Evolutionary conservation across 2,888 invertebrate species (phyloP).

Genomic region (Macropis europaea): DNA sequence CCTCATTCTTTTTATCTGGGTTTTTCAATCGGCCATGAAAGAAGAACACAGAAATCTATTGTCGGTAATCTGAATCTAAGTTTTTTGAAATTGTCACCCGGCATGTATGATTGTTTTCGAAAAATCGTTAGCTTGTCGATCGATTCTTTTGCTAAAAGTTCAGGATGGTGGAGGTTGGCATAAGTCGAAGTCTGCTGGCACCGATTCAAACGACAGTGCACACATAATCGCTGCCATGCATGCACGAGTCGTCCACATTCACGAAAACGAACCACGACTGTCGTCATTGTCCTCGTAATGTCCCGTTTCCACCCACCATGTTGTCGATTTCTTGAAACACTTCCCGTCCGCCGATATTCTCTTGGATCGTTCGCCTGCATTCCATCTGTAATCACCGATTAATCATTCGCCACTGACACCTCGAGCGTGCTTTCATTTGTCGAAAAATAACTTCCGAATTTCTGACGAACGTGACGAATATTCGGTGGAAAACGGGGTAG

Average conservation of each 20-base stretch:
- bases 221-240: conserved; percentile 2
- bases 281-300: conserved; percentile 46
- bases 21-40: neutral
- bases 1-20: conserved; percentile 53
- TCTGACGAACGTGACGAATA: conserved; percentile 41
- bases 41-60: no score
- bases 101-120: no score
- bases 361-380: conserved; percentile 31
- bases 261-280: conserved; percentile 13
- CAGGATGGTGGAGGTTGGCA: conserved; percentile 51
- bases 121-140: no score
- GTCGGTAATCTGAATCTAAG: no score
- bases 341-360: conserved; percentile 33
- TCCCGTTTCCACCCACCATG: conserved; percentile 34
- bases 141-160: conserved; percentile 18
- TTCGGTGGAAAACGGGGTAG: no score
- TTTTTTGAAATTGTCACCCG: no score
- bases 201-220: conserved; percentile 68
- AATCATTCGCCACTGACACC: conserved; percentile 12
- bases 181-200: conserved; percentile 69
- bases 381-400: conserved; percentile 35
- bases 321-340: conserved; percentile 51
- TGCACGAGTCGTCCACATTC: conserved; percentile 15
- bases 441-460: conserved; percentile 25
- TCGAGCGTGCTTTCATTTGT: neutral